These are phyloP conservation scores for Burhinus oedicnemus DNA, from an alignment of 2,113 vertebrate species.

Conservation along the genomic window DNA sequence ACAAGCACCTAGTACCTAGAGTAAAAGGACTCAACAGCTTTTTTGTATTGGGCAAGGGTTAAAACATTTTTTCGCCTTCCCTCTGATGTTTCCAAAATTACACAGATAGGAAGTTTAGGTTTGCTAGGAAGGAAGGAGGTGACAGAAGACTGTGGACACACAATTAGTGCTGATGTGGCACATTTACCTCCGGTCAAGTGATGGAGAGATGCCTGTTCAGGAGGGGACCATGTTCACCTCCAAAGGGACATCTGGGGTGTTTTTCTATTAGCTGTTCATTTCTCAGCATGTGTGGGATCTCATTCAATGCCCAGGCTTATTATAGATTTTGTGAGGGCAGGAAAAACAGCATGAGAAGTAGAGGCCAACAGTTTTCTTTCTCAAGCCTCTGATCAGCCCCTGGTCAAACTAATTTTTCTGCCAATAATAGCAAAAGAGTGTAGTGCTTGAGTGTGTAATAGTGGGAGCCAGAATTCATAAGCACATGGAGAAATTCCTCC, in stretches of 20 bases:
- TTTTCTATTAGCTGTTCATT: not conserved
- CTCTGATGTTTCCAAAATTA: not conserved
- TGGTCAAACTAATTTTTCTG: not conserved
- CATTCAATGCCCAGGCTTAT: not conserved
- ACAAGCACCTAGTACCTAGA: not conserved
- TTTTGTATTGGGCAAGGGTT: not conserved
- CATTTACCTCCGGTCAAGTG: not conserved
- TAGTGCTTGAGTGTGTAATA: not conserved
- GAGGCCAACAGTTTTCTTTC: not conserved
- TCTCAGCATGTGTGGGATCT: not conserved
- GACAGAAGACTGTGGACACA: not conserved
- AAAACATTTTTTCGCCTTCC: not conserved
- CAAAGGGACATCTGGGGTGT: not conserved
- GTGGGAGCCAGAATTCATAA: not conserved
- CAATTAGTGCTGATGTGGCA: not conserved
- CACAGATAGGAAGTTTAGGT: not conserved
- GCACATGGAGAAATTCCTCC: not conserved
- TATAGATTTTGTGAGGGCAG: not conserved
- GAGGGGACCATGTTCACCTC: not conserved
- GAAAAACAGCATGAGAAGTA: not conserved
- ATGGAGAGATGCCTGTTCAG: not conserved
- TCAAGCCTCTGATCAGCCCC: not conserved
- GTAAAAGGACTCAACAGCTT: not conserved
- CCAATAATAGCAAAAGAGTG: not conserved
- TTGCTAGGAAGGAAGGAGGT: not conserved